phyloP scores from a whole-genome alignment of 2,797 vertebrate species.

The Pseudopleuronectes americanus region DNA sequence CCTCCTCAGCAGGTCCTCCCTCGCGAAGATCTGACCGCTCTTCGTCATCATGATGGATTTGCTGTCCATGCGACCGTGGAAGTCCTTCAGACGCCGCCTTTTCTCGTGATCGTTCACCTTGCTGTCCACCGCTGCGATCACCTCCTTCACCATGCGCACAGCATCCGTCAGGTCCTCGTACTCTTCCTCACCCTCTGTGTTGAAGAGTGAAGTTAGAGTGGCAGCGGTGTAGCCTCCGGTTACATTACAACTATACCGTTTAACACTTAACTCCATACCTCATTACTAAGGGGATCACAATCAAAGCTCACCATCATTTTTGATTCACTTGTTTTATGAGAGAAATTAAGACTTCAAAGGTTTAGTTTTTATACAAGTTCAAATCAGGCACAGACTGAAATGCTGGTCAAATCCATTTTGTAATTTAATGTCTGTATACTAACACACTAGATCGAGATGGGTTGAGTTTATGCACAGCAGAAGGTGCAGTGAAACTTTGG shows the following conservation, averaged over 20 bases:
- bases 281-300: too few species aligned
- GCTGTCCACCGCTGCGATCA: slow-evolving; percentile 91
- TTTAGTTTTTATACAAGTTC: neutral
- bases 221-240: neutral
- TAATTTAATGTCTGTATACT: slow-evolving; percentile 20
- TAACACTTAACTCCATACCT: neutral
- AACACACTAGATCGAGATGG: slow-evolving; percentile 26
- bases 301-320: neutral
- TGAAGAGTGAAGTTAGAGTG: neutral
- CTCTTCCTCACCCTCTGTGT: slow-evolving; percentile 89
- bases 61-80: slow-evolving; percentile 91
- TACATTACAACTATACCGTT: neutral
- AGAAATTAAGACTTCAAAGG: neutral
- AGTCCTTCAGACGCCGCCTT: slow-evolving; percentile 89
- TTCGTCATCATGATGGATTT: slow-evolving; percentile 98
- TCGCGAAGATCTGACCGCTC: slow-evolving; percentile 95
- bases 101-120: slow-evolving; percentile 95
- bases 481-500: slow-evolving; percentile 28
- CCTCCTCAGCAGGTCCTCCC: slow-evolving; percentile 91
- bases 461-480: slow-evolving; percentile 30
- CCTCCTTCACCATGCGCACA: slow-evolving; percentile 89
- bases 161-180: slow-evolving; percentile 87
- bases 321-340: neutral
- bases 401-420: slow-evolving; percentile 11
- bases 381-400: slow-evolving; percentile 8